Base-by-base conservation (phyloP, 2,113 vertebrate species). In the Periophthalmodon schlosseri region DNA sequence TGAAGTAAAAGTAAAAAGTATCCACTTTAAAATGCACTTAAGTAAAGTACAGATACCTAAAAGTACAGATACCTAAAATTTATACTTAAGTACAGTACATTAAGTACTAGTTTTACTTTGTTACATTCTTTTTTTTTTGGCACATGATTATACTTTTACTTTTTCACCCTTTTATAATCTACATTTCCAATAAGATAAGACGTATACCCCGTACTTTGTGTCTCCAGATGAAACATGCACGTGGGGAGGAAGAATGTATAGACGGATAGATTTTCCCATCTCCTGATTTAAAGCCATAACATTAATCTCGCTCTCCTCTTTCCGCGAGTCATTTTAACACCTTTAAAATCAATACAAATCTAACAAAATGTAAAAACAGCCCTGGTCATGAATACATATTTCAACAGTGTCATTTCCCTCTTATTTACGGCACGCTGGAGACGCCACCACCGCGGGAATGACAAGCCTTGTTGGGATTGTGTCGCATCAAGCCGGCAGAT, bases 401-500 rank as follows among this genome's bases (percentile, higher is more conserved):
- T 78, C 75, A 84, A 75, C 83, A 77, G 65, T 83, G 83, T 89
- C 79, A 88, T 89, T 87, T 82, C 72, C 79, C 69, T 84, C 75
- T 84, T 88, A 83, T 89, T 91, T 81, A 79, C 64, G 70, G 73
- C 74, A 63, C 78, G 76, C 74, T 71, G 76, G 85, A 82, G 87
- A 78, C 56, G 85, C 77, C 65, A 78, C 82, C 74, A 57, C 83
- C 86, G 71, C 79, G 74, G 86, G 86, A 87, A 85, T 91, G 89
- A 90, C 89, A 92, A 79, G 84, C 86, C 88, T 91, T 86, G 88
- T 93, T 89, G 91, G 87, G 84, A 91, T 89, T 88, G 83, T 82
- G 91, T 86, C 87, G 78, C 91, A 90, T 92, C 86, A 91, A 88
- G 81, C 85, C 84, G 71, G 86, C 88, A 87, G 82, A 93, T 93